phyloP scores from a whole-genome alignment of 2,113 vertebrate genomes.

The Rostratula benghalensis region DNA sequence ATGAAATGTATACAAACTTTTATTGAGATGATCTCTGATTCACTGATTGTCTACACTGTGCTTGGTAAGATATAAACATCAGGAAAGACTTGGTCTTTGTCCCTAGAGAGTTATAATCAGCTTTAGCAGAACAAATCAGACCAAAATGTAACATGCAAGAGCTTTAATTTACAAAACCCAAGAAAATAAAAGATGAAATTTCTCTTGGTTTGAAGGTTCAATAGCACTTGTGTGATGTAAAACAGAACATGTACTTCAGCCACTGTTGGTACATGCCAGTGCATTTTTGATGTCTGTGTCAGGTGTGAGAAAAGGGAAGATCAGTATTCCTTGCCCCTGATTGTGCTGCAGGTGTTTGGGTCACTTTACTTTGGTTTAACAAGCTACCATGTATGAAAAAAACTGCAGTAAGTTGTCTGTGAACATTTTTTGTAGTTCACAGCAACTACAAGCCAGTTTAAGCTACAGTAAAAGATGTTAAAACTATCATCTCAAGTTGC shows the following conservation, averaged over 20 bases:
- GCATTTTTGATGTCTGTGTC: background rate
- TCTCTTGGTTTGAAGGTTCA: background rate
- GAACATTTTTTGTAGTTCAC: background rate
- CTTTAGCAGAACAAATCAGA: background rate
- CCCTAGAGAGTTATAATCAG: background rate
- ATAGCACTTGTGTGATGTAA: background rate
- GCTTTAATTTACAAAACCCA: background rate
- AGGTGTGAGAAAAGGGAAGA: background rate
- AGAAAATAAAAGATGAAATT: background rate
- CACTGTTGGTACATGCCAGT: accelerated
- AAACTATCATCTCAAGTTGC: background rate
- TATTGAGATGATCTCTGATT: background rate
- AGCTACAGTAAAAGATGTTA: background rate
- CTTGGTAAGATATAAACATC: background rate
- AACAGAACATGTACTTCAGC: background rate
- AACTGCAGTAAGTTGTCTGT: background rate
- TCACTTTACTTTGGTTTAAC: background rate
- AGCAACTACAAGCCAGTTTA: background rate
- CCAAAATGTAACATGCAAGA: background rate
- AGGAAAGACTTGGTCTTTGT: background rate
- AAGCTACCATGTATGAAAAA: background rate
- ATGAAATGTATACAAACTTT: slow-evolving; percentile 15
- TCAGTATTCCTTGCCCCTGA: background rate
- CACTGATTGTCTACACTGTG: background rate
- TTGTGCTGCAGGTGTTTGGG: background rate